Evolutionary conservation across 2,797 vertebrate genomes (phyloP), one percentile per base, ranked within the genome.

Genomic region (Galagoides demidoff): DNA sequence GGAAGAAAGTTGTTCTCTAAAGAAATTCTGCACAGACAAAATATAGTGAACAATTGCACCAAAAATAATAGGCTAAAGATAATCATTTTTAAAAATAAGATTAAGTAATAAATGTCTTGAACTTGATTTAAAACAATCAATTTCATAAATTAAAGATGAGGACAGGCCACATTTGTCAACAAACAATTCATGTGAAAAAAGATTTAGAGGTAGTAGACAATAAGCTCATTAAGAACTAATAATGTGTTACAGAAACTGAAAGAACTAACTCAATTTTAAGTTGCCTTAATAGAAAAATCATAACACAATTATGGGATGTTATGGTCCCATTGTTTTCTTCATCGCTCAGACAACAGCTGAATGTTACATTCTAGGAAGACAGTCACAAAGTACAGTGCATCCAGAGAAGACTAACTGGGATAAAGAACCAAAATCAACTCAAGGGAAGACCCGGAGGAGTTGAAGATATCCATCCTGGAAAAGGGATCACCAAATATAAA

Each of bases 121-220:
- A 49, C 68, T 97, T 96, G 57, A 89, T 91, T 97, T 97, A 93
- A 96, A 95, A 95, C 52, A 92, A 92, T 92, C 55, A 95, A 85
- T 95, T 97, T 95, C 71, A 81, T 95, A 96, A 96, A 93, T 95
- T 94, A 97, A 96, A 97, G 78, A 94, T 97, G 92, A 93, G n/a
- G 45, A 83, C 73, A 86, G 82, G 81, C 90, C 85, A 90, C 88
- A 90, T 79, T 90, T 89, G 82, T 94, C 64, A 92, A 96, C 87
- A 85, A 95, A 82, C 9, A 29, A 63, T 79, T 95, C 95, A 84
- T 95, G 39, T 90, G 92, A 96, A 88, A 95, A 95, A 93, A 92
- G 78, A 96, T 73, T 94, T 85, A 95, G 73, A 97, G 68, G 74
- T 79, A 31, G 92, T 90, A 89, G 73, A 94, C 74, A 95, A 90